Evolutionary conservation across 2,797 vertebrate species (phyloP).

Genomic region (Danio albolineatus): DNA sequence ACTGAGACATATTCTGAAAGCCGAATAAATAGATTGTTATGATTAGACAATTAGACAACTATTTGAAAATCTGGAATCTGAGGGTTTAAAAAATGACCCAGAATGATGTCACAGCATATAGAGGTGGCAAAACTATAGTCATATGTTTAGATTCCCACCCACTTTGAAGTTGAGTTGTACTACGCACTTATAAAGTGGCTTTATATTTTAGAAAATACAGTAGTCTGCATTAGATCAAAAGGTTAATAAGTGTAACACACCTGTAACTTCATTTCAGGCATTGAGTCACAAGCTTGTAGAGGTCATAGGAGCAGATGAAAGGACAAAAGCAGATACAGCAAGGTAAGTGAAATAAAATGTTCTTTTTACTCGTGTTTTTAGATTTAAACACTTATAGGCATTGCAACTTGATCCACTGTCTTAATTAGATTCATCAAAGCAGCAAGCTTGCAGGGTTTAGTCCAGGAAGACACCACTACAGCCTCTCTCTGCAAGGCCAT

Average conservation of each 20-base stretch:
- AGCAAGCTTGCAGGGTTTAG: slow-evolving; percentile 91
- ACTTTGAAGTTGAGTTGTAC: no score
- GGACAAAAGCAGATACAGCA: slow-evolving; percentile 87
- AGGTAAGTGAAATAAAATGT: slow-evolving; percentile 78
- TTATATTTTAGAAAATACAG: no score
- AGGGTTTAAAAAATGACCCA: no score
- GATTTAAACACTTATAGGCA: not conserved
- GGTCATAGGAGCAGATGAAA: slow-evolving; percentile 86
- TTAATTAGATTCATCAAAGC: slow-evolving; percentile 90
- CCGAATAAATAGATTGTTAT: no score
- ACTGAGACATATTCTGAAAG: no score
- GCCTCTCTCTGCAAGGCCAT: slow-evolving; percentile 87
- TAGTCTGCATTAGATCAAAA: not conserved
- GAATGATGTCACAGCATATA: no score
- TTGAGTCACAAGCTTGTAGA: slow-evolving; percentile 91
- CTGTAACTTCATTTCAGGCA: slow-evolving; percentile 77
- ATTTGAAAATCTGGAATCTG: no score
- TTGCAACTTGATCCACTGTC: not conserved
- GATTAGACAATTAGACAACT: no score
- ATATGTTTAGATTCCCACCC: no score
- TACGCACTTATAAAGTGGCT: no score
- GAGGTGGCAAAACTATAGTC: no score
- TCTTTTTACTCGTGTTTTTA: not conserved
- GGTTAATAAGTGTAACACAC: not conserved
- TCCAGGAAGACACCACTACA: slow-evolving; percentile 89